Conservation (phyloP, 2,113 vertebrate species). For the Grantiella picta region DNA sequence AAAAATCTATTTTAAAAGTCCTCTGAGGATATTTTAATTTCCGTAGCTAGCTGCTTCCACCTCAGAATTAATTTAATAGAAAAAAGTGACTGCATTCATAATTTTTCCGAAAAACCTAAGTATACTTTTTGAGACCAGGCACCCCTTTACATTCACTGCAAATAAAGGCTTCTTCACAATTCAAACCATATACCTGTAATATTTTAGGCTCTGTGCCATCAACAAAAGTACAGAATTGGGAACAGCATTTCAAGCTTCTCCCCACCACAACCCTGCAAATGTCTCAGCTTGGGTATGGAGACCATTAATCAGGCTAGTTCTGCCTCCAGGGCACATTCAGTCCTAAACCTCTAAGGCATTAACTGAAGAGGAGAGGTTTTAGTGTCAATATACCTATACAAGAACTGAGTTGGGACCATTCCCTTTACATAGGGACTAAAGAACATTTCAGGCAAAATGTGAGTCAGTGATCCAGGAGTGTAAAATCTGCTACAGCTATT, state of each 20-base stretch:
- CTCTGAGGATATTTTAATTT: slow-evolving; percentile 23
- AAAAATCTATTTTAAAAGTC: not conserved
- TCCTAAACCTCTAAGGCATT: not conserved
- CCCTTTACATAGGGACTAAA: not conserved
- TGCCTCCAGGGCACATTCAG: not conserved
- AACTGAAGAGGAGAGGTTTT: not conserved
- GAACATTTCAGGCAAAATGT: not conserved
- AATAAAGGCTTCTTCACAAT: not conserved
- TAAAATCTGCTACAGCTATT: not conserved
- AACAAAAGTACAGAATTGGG: not conserved
- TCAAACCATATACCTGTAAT: not conserved
- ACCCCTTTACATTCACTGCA: not conserved
- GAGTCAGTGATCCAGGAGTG: not conserved
- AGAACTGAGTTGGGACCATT: not conserved
- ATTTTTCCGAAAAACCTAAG: not conserved
- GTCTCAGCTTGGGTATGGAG: not conserved
- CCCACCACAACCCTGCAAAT: not conserved
- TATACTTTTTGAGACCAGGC: not conserved
- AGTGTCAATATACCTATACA: not conserved
- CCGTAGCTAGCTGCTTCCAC: not conserved
- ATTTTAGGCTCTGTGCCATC: not conserved
- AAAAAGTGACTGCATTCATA: not conserved
- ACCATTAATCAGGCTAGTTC: not conserved
- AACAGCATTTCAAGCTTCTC: not conserved
- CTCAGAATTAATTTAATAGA: not conserved